These are phyloP conservation scores for Eupeodes luniger DNA, from an alignment of 2,888 invertebrate species.

Conservation along the genomic window DNA sequence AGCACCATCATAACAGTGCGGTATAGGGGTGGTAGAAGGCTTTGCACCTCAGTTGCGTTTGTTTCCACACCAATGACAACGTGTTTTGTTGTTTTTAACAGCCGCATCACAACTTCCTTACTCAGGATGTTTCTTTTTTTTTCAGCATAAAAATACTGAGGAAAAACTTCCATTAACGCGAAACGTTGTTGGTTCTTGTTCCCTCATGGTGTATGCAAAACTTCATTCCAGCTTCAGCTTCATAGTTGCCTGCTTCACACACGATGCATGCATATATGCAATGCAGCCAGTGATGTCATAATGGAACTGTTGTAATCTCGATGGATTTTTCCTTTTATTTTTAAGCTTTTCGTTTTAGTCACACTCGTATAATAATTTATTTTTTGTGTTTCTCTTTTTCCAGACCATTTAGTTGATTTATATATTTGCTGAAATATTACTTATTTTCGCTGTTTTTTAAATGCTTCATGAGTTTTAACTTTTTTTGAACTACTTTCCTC, in stretches of 20 bases:
- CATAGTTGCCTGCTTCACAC: not conserved
- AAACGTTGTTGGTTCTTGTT: not conserved
- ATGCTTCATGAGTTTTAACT: not conserved
- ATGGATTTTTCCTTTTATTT: conserved; percentile 1
- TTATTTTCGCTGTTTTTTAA: conserved; percentile 15
- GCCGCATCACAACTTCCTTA: not conserved
- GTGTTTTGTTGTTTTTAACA: conserved; percentile 9
- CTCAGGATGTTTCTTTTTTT: not conserved
- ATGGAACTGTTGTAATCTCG: conserved; percentile 31
- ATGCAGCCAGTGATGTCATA: conserved; percentile 6
- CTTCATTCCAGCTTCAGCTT: not conserved
- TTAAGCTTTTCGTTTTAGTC: conserved; percentile 11
- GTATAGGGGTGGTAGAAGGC: not conserved
- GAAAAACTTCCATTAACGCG: conserved; percentile 19
- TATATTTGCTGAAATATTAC: conserved; percentile 19
- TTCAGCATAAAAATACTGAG: not conserved
- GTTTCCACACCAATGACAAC: conserved; percentile 4
- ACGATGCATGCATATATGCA: not conserved
- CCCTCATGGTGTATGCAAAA: not conserved
- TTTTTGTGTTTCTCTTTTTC: conserved; percentile 2
- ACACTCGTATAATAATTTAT: conserved; percentile 11
- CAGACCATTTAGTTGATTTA: conserved; percentile 10
- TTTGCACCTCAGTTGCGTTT: conserved; percentile 14
- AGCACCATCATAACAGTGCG: not conserved
- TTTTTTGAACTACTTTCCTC: not conserved